These are phyloP conservation scores for Chaenogobius annularis DNA, from an alignment of 2,113 vertebrate species.

Conservation along the genomic window DNA sequence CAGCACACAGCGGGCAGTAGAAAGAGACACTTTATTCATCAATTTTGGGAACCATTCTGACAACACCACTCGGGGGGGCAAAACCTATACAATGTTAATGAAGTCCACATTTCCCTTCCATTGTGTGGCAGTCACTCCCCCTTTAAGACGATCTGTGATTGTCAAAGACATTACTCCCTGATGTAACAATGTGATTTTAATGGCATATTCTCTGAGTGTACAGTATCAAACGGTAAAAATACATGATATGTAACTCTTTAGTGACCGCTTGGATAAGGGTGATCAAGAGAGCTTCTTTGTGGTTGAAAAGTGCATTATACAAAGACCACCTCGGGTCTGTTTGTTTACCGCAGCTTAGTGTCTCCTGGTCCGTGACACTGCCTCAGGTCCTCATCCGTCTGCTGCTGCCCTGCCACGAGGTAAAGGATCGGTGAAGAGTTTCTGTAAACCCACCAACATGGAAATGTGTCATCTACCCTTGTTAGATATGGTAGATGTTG, in stretches of 20 bases:
- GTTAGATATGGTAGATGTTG: not conserved
- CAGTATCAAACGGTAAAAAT: not conserved
- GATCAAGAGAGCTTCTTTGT: conserved; percentile 27
- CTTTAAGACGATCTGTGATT: conserved; percentile 52
- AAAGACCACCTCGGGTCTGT: conserved; percentile 13
- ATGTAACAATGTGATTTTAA: conserved; percentile 29
- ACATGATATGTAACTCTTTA: conserved; percentile 2
- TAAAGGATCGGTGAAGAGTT: not conserved
- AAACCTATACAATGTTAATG: conserved; percentile 28
- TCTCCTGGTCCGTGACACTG: conserved; percentile 6
- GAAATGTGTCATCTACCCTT: not conserved
- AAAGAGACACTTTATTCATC: conserved; percentile 49
- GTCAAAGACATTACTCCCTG: conserved; percentile 50
- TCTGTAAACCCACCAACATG: conserved; percentile 3
- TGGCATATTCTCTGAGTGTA: conserved; percentile 10
- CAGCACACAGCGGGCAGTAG: not conserved
- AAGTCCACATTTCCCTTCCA: conserved; percentile 26
- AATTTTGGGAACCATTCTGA: conserved; percentile 25
- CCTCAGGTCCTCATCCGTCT: conserved; percentile 4
- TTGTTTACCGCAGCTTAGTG: conserved; percentile 12
- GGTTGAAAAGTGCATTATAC: conserved; percentile 64
- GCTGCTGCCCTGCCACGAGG: not conserved
- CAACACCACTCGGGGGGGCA: conserved; percentile 14
- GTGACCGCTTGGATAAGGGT: not conserved
- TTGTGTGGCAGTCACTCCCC: conserved; percentile 13